These are phyloP conservation scores for Steinernema carpocapsae DNA, from an alignment of 2,888 invertebrate species.

Conservation along the genomic window DNA sequence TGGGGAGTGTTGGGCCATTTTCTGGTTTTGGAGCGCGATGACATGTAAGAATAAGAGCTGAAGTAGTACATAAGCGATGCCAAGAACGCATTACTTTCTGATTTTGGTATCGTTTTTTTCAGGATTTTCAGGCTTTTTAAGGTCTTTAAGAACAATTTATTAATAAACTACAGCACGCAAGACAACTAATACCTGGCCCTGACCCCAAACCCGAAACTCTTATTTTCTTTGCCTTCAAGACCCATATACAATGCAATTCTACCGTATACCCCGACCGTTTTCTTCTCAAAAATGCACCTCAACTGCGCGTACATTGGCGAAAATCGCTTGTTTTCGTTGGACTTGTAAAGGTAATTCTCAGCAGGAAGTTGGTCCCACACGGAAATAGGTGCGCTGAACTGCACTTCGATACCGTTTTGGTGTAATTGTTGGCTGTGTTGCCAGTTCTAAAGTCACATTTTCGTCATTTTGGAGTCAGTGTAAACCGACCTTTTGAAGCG, in stretches of 20 bases:
- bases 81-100: too few species aligned
- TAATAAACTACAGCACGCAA: not conserved
- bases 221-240: slow-evolving; percentile 20
- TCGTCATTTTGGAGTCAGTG: not conserved
- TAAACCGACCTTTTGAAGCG: slow-evolving; percentile 2
- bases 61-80: too few species aligned
- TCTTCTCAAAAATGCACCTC: slow-evolving; percentile 23
- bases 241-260: slow-evolving; percentile 22
- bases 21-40: too few species aligned
- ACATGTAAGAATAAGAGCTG: too few species aligned
- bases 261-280: not conserved
- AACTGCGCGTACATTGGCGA: slow-evolving; percentile 26
- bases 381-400: slow-evolving; percentile 26
- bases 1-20: too few species aligned
- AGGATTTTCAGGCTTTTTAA: too few species aligned
- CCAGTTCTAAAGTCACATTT: not conserved
- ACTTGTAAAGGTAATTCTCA: slow-evolving; percentile 30
- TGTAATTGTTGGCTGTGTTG: slow-evolving; percentile 6
- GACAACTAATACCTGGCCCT: not conserved
- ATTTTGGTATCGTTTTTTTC: too few species aligned
- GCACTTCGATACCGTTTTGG: slow-evolving; percentile 19
- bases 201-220: slow-evolving; percentile 18
- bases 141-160: too few species aligned
- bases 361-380: slow-evolving; percentile 14
- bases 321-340: not conserved